Percentiles rank a stretch among this genome's conserved stretches.
phyloP scores from a whole-genome alignment of 2,113 vertebrate genomes.

The Nesospiza acunhae region DNA sequence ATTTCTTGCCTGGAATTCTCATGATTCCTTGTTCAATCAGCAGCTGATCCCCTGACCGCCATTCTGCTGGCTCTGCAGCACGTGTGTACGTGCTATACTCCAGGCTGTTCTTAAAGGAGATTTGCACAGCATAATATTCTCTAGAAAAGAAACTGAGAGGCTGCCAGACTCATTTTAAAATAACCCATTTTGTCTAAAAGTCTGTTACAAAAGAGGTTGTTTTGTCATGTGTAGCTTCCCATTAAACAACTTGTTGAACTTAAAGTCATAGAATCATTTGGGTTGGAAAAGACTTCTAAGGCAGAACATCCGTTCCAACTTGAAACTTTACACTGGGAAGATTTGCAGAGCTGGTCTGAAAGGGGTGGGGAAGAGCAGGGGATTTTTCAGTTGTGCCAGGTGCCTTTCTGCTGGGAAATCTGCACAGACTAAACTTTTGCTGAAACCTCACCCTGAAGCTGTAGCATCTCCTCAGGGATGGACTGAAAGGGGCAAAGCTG shows the following conservation, averaged over 20 bases:
- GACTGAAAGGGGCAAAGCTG: not conserved
- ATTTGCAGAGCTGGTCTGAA: not conserved
- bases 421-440: not conserved
- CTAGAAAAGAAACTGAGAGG: not conserved
- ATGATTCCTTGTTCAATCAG: not conserved
- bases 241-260: not conserved
- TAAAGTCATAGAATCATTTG: not conserved
- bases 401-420: not conserved
- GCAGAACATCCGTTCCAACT: not conserved
- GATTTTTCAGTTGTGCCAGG: not conserved
- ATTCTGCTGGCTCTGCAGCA: not conserved
- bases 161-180: not conserved
- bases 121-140: not conserved
- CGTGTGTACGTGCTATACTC: rapidly evolving
- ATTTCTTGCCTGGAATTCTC: not conserved
- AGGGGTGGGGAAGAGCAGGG: not conserved
- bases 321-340: not conserved
- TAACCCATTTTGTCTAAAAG: not conserved
- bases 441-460: not conserved
- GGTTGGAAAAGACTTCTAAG: not conserved
- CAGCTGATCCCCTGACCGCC: not conserved
- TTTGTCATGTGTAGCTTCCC: not conserved
- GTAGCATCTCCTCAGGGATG: rapidly evolving
- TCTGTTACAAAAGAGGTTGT: not conserved
- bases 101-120: not conserved